Evolutionary conservation across 2,888 invertebrate species (phyloP).

Genomic region (Eumacrocentrus americanus): DNA sequence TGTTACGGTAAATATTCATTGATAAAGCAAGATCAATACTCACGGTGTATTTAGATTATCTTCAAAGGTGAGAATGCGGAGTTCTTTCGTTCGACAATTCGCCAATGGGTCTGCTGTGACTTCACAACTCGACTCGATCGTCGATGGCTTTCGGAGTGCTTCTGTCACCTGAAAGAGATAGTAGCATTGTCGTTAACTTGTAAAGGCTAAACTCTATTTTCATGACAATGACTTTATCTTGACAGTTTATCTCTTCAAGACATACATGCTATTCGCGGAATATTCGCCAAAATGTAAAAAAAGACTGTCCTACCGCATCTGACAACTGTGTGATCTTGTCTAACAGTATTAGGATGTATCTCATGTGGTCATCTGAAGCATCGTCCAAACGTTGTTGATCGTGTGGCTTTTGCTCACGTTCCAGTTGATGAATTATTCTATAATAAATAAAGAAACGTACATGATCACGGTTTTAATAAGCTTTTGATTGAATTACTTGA

Average conservation of each 20-base stretch:
- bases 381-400: conserved; percentile 11
- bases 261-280: not conserved
- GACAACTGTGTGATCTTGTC: conserved; percentile 32
- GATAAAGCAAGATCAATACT: conserved; percentile 21
- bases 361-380: conserved; percentile 1
- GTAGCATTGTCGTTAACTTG: conserved; percentile 15
- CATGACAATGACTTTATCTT: conserved; percentile 39
- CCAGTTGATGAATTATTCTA: conserved; percentile 27
- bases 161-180: conserved; percentile 38
- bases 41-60: conserved; percentile 26
- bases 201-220: conserved; percentile 31
- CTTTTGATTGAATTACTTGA: not conserved
- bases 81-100: conserved; percentile 15
- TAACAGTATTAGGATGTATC: conserved; percentile 29
- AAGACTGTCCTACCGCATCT: conserved; percentile 27
- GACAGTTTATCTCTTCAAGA: conserved; percentile 19
- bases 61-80: conserved; percentile 31
- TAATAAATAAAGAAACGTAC: conserved; percentile 3
- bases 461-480: conserved; percentile 7
- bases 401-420: conserved; percentile 8
- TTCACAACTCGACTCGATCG: conserved; percentile 35
- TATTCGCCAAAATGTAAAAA: conserved; percentile 1
- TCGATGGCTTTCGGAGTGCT: conserved; percentile 31
- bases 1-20: not conserved
- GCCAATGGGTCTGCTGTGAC: conserved; percentile 26